These are phyloP conservation scores for Enteromius afrohamiltoni DNA, from an alignment of 2,797 vertebrate species.

Conservation along the genomic window DNA sequence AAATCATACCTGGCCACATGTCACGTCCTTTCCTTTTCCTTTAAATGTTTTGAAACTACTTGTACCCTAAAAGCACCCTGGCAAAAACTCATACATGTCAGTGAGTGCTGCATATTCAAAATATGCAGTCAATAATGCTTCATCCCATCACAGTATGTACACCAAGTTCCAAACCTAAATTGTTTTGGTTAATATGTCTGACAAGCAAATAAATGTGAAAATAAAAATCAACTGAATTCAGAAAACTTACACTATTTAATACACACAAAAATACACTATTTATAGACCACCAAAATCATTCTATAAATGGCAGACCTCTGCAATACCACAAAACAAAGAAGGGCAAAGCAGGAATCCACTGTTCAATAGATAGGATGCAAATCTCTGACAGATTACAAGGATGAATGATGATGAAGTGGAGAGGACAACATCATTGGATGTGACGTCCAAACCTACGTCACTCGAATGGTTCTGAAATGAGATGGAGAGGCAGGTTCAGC, in stretches of 20 bases:
- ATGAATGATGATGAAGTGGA: conserved; percentile 44
- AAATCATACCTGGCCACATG: no score
- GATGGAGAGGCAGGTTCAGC: conserved; percentile 36
- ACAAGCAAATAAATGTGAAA: conserved; percentile 26
- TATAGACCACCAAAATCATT: background rate
- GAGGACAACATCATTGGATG: conserved; percentile 39
- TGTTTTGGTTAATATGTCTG: background rate
- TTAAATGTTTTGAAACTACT: no score
- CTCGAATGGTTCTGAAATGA: conserved; percentile 28
- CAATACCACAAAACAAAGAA: conserved; percentile 2
- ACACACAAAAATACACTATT: background rate
- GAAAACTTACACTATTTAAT: background rate
- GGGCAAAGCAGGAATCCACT: background rate
- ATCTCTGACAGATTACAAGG: conserved; percentile 27
- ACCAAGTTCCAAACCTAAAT: background rate
- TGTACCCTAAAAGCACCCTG: no score
- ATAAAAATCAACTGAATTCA: conserved; percentile 4
- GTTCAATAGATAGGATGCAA: conserved; percentile 27
- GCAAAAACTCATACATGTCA: background rate
- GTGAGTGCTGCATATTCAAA: background rate
- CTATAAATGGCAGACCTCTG: conserved; percentile 1
- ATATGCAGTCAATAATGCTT: background rate
- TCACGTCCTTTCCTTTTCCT: no score
- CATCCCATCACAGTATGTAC: background rate
- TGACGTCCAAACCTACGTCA: conserved; percentile 57